Evolutionary conservation across 1,140 invertebrate genomes (phyloP).

Genomic region (Heliconius himera): DNA sequence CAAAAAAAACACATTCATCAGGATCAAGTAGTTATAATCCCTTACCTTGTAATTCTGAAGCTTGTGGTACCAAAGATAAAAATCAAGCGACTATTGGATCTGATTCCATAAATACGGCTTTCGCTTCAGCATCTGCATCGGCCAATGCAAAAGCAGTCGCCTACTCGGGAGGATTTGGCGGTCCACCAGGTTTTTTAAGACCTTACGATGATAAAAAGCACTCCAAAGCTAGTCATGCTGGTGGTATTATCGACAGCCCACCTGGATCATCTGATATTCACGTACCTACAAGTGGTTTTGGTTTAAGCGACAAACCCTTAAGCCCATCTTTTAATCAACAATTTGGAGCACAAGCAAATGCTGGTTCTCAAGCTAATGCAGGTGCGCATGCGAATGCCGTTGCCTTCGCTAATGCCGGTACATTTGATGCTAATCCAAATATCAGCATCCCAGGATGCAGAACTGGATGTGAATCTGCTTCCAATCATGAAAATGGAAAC

Average conservation of each 20-base stretch:
- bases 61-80: constrained; percentile 25
- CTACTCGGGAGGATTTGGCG: constrained; percentile 70
- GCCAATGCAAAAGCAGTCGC: constrained; percentile 57
- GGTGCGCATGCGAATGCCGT: constrained; percentile 48
- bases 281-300: neutral
- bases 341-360: constrained; percentile 12
- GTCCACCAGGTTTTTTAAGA: constrained; percentile 67
- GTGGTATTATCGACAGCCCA: neutral
- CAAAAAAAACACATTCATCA: constrained; percentile 18
- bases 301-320: neutral
- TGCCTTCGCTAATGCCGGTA: constrained; percentile 41
- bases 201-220: constrained; percentile 58
- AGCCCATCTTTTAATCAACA: constrained; percentile 1
- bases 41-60: constrained; percentile 25
- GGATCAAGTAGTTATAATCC: constrained; percentile 23
- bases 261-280: constrained; percentile 1
- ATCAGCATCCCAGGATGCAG: constrained; percentile 37
- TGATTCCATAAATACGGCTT: constrained; percentile 24
- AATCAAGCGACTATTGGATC: constrained; percentile 13
- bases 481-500: constrained; percentile 4
- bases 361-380: constrained; percentile 30
- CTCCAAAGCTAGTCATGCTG: constrained; percentile 3
- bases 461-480: constrained; percentile 44
- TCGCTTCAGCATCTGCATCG: constrained; percentile 37
- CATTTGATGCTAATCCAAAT: constrained; percentile 33